A percentile compares a stretch with the other conserved stretches of the same genome.
Evolutionary conservation across 2,888 invertebrate species (phyloP).

Genomic region (Boloria selene): DNA sequence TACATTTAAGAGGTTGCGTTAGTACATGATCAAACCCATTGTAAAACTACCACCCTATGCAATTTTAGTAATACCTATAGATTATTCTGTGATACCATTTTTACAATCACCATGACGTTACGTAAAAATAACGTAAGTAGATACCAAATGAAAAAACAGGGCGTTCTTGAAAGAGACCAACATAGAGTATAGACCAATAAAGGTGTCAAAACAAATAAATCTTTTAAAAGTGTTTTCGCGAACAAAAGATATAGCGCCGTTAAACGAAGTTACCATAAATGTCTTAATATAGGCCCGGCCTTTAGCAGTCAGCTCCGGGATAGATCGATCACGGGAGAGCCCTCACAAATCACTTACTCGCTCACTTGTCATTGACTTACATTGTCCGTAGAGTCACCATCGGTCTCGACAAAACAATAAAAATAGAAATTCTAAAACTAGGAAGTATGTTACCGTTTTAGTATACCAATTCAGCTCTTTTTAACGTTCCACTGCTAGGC

Average conservation of each 20-base stretch:
- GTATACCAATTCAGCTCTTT: too few species aligned
- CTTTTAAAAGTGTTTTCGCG: not conserved
- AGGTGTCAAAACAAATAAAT: conserved; percentile 10
- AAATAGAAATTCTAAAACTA: too few species aligned
- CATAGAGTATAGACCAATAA: not conserved
- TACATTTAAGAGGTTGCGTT: too few species aligned
- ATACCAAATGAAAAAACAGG: not conserved
- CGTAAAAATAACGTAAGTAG: too few species aligned
- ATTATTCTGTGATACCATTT: not conserved
- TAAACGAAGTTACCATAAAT: conserved; percentile 11
- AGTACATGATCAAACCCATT: too few species aligned
- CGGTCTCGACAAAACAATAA: not conserved
- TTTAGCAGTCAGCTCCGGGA: conserved; percentile 16
- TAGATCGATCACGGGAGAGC: conserved; percentile 27
- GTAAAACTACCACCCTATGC: too few species aligned
- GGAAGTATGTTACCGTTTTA: too few species aligned
- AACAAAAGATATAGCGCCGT: conserved; percentile 6
- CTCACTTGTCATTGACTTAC: conserved; percentile 34
- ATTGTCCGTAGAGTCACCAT: conserved; percentile 15
- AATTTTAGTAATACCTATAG: too few species aligned
- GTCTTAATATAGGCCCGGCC: conserved; percentile 21
- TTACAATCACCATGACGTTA: too few species aligned
- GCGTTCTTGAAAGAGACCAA: not conserved
- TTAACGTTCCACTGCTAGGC: too few species aligned
- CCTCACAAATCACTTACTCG: conserved; percentile 39